These are phyloP conservation scores for Tenthredo mesomela DNA, from an alignment of 2,888 invertebrate species.

Conservation along the genomic window DNA sequence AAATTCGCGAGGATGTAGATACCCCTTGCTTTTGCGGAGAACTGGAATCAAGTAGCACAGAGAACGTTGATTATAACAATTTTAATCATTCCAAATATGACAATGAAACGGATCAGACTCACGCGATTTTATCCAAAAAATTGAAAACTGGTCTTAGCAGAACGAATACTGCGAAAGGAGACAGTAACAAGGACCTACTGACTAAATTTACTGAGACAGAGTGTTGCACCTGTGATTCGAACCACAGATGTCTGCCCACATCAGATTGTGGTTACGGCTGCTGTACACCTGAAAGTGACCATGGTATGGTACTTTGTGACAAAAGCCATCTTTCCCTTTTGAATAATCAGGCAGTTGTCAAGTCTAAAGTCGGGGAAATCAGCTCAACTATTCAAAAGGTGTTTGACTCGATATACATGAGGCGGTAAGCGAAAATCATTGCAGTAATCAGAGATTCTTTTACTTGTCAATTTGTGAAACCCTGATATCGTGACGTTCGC, in stretches of 20 bases:
- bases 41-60: not conserved
- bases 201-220: conserved; percentile 53
- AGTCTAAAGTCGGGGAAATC: conserved; percentile 56
- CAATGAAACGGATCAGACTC: not conserved
- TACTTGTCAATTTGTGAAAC: not conserved
- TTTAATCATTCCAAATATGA: not conserved
- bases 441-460: not conserved
- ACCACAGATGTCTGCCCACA: conserved; percentile 50
- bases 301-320: not conserved
- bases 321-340: not conserved
- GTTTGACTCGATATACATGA: conserved; percentile 59
- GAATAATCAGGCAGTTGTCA: not conserved
- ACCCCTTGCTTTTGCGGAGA: not conserved
- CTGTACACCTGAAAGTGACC: conserved; percentile 33
- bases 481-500: not conserved
- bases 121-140: conserved; percentile 23
- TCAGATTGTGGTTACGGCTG: conserved; percentile 55
- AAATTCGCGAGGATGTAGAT: not conserved
- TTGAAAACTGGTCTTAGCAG: conserved; percentile 7
- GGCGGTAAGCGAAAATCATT: conserved; percentile 56
- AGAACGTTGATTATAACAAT: not conserved
- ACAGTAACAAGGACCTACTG: conserved; percentile 11
- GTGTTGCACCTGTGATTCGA: conserved; percentile 51
- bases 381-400: conserved; percentile 58
- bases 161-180: conserved; percentile 31